Evolutionary conservation across 2,797 vertebrate genomes (phyloP).

Genomic region (Poecilia velifera): DNA sequence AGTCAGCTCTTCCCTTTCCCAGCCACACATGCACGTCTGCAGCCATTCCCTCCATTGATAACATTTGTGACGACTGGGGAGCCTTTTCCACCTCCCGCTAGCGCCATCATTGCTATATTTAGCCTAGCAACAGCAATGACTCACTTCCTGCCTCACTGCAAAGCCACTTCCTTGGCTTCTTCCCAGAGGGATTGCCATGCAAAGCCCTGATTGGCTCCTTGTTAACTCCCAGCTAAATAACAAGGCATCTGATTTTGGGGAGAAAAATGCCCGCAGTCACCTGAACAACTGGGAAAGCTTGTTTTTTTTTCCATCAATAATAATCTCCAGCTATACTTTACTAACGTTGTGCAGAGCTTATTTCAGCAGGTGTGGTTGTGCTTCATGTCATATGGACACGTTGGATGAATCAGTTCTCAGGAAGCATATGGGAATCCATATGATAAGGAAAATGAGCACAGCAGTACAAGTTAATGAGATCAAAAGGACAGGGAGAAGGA

Average conservation of each 20-base stretch:
- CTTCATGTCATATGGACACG: neutral
- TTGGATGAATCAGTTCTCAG: conserved; percentile 10
- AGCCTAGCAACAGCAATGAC: conserved; percentile 80
- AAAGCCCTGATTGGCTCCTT: conserved; percentile 63
- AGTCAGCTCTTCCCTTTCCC: neutral
- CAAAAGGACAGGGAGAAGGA: neutral
- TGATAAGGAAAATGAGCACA: neutral
- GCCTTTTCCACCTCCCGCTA: conserved; percentile 54
- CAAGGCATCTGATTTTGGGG: conserved; percentile 56
- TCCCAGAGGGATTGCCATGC: conserved; percentile 64
- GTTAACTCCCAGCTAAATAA: conserved; percentile 51
- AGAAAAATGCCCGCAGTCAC: conserved; percentile 21
- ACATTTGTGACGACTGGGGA: conserved; percentile 54
- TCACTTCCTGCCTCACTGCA: conserved; percentile 82
- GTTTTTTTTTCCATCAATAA: neutral
- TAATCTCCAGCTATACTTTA: neutral
- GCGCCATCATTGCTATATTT: conserved; percentile 76
- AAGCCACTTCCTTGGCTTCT: conserved; percentile 78
- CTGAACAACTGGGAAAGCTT: conserved; percentile 42
- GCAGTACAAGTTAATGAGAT: conserved; percentile 3
- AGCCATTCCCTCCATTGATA: conserved; percentile 56
- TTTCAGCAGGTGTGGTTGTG: conserved; percentile 1
- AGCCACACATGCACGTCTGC: neutral
- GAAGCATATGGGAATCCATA: conserved; percentile 10
- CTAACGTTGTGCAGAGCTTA: conserved; percentile 11